Evolutionary conservation across 2,888 invertebrate species (phyloP).

Genomic region (Trissoscelio sp.): DNA sequence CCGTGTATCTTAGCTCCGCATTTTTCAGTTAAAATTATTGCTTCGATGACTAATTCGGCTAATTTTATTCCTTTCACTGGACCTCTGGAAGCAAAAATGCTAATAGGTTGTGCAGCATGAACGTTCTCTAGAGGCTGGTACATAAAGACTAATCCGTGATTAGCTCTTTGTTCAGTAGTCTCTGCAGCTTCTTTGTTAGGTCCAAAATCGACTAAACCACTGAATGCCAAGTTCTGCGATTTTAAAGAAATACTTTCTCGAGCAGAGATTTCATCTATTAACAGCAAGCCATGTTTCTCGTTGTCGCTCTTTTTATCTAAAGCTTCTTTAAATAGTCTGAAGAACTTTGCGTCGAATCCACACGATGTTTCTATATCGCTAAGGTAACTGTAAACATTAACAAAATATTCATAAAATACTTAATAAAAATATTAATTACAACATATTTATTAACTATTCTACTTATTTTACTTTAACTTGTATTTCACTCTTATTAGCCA

Average conservation of each 20-base stretch:
- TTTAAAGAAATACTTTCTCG: conserved; percentile 23
- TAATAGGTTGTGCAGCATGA: conserved; percentile 8
- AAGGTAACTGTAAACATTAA: conserved; percentile 6
- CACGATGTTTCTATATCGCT: conserved; percentile 20
- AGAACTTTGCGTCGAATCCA: conserved; percentile 37
- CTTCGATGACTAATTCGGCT: conserved; percentile 3
- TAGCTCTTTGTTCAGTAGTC: conserved; percentile 3
- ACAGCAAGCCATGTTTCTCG: conserved; percentile 26
- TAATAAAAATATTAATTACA: background rate
- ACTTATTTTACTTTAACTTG: no score
- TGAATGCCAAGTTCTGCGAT: conserved; percentile 12
- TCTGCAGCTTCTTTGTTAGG: conserved; percentile 4
- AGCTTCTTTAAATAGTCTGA: conserved; percentile 21
- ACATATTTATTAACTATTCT: no score
- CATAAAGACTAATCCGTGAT: conserved; percentile 13
- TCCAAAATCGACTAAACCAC: conserved; percentile 37
- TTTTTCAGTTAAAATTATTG: conserved; percentile 14
- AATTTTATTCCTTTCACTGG: conserved; percentile 12
- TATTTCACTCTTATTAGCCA: no score
- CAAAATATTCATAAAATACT: background rate
- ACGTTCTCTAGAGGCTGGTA: conserved; percentile 1
- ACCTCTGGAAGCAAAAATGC: conserved; percentile 28
- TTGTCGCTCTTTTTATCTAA: conserved; percentile 20
- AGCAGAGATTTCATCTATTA: conserved; percentile 30
- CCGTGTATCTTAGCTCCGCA: conserved; percentile 14